Conservation (phyloP, 2,113 vertebrate species). For the Pionites leucogaster region DNA sequence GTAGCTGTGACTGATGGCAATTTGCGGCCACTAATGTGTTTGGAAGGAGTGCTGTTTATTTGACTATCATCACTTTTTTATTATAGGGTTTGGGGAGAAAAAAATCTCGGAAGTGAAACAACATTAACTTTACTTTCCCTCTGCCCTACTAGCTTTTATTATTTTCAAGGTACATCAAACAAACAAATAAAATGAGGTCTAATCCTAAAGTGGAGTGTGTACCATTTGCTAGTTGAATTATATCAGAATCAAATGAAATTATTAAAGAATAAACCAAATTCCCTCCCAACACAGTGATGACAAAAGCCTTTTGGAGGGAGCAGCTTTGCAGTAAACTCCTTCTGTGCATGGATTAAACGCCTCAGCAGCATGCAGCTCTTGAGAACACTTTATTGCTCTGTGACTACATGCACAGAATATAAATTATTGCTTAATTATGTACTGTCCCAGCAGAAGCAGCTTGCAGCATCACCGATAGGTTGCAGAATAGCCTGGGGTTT, state of each 20-base stretch:
- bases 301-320: constrained; percentile 34
- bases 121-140: constrained; percentile 11
- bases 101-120: constrained; percentile 1
- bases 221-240: constrained; percentile 49
- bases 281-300: not conserved
- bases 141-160: constrained; percentile 8
- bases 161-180: constrained; percentile 42
- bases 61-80: constrained; percentile 23
- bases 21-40: constrained; percentile 18
- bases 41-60: constrained; percentile 21
- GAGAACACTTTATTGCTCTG: constrained; percentile 68
- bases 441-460: constrained; percentile 57
- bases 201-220: not conserved
- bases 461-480: constrained; percentile 41
- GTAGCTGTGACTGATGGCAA: not conserved
- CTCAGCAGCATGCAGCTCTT: constrained; percentile 68
- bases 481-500: constrained; percentile 45
- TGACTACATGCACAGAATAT: constrained; percentile 65
- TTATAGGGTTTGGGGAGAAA: not conserved
- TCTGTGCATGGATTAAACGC: constrained; percentile 67
- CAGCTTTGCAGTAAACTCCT: constrained; percentile 57
- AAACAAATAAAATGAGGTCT: constrained; percentile 37
- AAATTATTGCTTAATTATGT: constrained; percentile 73
- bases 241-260: constrained; percentile 52
- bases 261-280: constrained; percentile 14